Evolutionary conservation across 2,888 invertebrate species (phyloP), one percentile per base, ranked within the genome.

Genomic region (Trisateles emortualis): DNA sequence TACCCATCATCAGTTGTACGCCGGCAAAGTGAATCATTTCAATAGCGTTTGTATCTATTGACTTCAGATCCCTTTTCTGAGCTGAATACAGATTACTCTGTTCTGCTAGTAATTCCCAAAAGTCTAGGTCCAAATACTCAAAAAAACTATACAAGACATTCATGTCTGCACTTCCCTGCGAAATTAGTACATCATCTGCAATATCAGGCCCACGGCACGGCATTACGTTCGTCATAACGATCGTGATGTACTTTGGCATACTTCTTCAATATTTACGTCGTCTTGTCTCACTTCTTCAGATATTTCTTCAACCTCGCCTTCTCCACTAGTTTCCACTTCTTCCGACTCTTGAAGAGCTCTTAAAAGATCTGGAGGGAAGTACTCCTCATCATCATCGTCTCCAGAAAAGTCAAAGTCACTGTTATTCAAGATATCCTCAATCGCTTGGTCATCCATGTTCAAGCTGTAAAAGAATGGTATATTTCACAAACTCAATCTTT

Each of bases 51-150:
- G 59, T 60, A 42, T 49, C 38, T 32, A 55, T 39, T 46, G 55
- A 45, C 38, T 40, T 56, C 13, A 56, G 29, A 35, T 60, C 46
- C 29, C 52, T 33, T 44, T 48, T 60, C 39, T 60, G 60, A 43
- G 53, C 61, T 29, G 51, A 61, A 50, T 57, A 61, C 47, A 57
- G 39, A 33, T 60, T 64, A 9, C 41, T 60, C 52, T 64, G 64
- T 22, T 60, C 58, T 33, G 60, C 52, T 42, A 49, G 26, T 40
- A 54, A 39, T 49, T 59, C 38, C 57, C 63, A 59, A 52, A 64
- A 64, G 32, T 59, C 57, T 42, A 52, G 39, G 14, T 32, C 54
- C 38, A 64, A 45, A 54, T 57, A 59, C 35, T 59, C 49, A 47
- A 54, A 59, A 57, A 59, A 59, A 22, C 33, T 48, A 30, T 33